Base-by-base conservation (phyloP, 2,888 invertebrate genomes). In the Prosopocoilus inquinatus region DNA sequence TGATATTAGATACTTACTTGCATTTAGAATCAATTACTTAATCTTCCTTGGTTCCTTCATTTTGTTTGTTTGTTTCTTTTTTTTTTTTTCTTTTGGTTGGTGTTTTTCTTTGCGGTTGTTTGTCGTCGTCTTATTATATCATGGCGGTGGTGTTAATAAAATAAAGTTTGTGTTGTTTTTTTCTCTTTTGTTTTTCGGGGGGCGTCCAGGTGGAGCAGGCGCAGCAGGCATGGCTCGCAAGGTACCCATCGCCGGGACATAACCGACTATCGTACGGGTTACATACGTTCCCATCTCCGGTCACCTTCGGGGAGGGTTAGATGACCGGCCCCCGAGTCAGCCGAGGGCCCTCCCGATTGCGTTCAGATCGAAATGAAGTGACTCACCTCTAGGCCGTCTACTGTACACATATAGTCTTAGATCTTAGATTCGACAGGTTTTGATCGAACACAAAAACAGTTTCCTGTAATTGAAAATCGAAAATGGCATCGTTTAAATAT, bases 301-400 rank as follows among this genome's bases (percentile, higher is more conserved):
- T 94, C 94, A 70, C 94, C 94, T 47, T 94, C 93, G 63, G 94
- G 94, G 75, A 87, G 94, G 78, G 94, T 94, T 78, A 86, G 94
- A 87, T 94, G 90, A 92, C 88, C 86, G 81, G 58, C 63, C 55
- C 65, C 60, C 53, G 60, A 58, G 35, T 47, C 50, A 46, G 38
- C 33, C 34, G 36, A 36, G 12, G 20, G 9, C 46, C 8, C n/a
- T n/a, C n/a, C 4, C 5, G 20, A 28, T 7, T 28, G 20, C 20
- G 5, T 28, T 33, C 50, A 16, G 41, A 28, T 28, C 20, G 20
- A 28, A 28, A 28, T 28, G 20, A 28, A 28, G 20, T 16, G 15
- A 9, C 39, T 28, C 48, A 48, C 12, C 48, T 15, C 20, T 38
- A 20, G 16, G 15, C 36, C 11, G 15, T 33, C 16, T 16, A 32